A percentile compares a stretch with the other conserved stretches of the same genome.
These are phyloP conservation scores for Ctena decussata DNA, from an alignment of 2,888 invertebrate species.

Conservation along the genomic window DNA sequence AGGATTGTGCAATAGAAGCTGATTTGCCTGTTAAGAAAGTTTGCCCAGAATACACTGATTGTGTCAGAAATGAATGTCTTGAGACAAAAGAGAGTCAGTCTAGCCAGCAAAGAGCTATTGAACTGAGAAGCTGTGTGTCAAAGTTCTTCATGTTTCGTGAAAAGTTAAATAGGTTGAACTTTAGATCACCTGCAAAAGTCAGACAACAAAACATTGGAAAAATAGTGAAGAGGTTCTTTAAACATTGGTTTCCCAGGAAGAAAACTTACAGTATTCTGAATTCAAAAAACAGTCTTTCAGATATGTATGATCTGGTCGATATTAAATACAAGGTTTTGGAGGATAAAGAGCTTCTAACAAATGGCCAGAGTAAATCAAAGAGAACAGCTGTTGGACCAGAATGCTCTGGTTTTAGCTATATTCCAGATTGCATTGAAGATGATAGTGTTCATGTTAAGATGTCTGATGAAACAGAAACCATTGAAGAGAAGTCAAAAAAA, in stretches of 20 bases:
- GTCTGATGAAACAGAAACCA: not conserved
- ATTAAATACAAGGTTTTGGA: too few species aligned
- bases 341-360: too few species aligned
- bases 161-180: not conserved
- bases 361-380: too few species aligned
- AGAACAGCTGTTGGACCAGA: too few species aligned
- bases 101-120: not conserved
- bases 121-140: not conserved
- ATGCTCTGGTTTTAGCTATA: too few species aligned
- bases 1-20: not conserved
- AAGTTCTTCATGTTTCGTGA: not conserved
- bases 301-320: too few species aligned
- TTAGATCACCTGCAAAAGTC: not conserved
- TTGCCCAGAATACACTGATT: too few species aligned
- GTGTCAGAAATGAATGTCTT: not conserved
- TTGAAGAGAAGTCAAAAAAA: not conserved
- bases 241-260: constrained; percentile 4
- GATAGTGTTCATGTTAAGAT: not conserved
- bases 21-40: not conserved
- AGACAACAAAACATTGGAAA: constrained; percentile 3
- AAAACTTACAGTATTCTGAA: not conserved
- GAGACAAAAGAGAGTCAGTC: not conserved
- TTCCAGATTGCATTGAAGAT: not conserved
- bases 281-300: too few species aligned
- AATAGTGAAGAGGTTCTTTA: constrained; percentile 31